A percentile compares a stretch with the other conserved stretches of the same genome.
phyloP scores from a whole-genome alignment of 2,113 vertebrate genomes.

The Epinephelus moara region DNA sequence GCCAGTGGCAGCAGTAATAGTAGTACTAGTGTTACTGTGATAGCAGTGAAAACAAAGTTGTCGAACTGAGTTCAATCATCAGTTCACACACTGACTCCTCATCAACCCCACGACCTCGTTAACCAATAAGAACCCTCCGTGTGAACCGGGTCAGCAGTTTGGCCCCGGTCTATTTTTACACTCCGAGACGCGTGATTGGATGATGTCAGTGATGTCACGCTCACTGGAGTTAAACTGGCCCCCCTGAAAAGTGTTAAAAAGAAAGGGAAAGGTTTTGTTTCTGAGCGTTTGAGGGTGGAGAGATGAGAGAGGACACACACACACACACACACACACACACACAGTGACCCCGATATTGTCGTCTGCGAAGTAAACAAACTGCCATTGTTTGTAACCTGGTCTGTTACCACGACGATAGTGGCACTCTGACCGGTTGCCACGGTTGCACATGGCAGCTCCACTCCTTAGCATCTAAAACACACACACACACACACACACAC shows the following conservation, averaged over 20 bases:
- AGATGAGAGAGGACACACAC: not conserved
- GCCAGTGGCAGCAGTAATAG: not conserved
- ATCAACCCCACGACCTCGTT: not conserved
- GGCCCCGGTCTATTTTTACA: constrained; percentile 19
- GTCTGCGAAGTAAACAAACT: constrained; percentile 64
- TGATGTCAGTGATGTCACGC: not conserved
- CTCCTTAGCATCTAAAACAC: constrained; percentile 9
- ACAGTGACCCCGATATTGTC: constrained; percentile 42
- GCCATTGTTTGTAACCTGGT: constrained; percentile 55
- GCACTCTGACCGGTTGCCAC: constrained; percentile 48
- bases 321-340: constrained; percentile 8
- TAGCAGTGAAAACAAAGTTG: not conserved
- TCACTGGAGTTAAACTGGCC: not conserved
- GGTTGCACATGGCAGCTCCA: constrained; percentile 16
- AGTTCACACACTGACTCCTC: not conserved
- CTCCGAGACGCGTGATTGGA: not conserved
- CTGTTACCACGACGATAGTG: constrained; percentile 45
- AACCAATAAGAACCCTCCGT: constrained; percentile 13
- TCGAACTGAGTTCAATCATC: not conserved
- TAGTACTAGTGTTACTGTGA: not conserved
- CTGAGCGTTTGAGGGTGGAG: not conserved
- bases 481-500: constrained; percentile 21
- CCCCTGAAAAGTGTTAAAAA: not conserved
- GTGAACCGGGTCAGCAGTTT: constrained; percentile 41
- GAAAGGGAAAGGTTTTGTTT: not conserved